Evolutionary conservation across 2,888 invertebrate genomes (phyloP), one percentile per base, ranked within the genome.

Genomic region (Nesidiocoris tenuis): DNA sequence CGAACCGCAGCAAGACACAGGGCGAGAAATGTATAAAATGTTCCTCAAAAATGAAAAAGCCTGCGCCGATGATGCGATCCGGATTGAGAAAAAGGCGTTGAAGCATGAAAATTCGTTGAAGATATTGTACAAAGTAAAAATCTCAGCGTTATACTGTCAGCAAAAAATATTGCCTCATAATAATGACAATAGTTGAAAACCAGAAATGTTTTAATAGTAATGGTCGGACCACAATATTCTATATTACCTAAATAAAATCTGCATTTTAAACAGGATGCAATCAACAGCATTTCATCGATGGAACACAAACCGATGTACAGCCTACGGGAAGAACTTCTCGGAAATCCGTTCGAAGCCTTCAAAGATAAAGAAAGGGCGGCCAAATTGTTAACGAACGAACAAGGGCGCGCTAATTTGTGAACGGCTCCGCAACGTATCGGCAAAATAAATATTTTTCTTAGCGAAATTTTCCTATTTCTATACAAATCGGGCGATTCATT

Each of bases 281-380:
- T 72, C 61, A 72, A 72, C 54, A 54, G 39, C 18, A 19, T 72
- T 19, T 54, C 61, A 3, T 61, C 72, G 1, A 39, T 63, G 1
- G 17, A 39, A n/a, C 21, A 61, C 21, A 59, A 66, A 21, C 24
- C 21, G 3, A 22, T 56, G 17, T 75, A 57, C 74, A 75, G 74
- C 39, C 19, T 75, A 59, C 65, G 74, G 25, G 74, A 75, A 25
- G 57, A 66, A 18, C 66, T 66, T 59, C 65, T 66, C 17, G 59
- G 66, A 3, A 66, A 66, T 17, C 74, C 74, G 1, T 39, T 72
- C 2, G 54, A 72, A n/a, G 61, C 17, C 16, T 72, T 72, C 24
- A 72, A 72, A 21, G n/a, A 18, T 2, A 12, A 7, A 19, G 54
- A 25, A 61, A 72, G 72, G 72, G 61, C 1, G 0, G 63, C 19